Percentiles rank a stretch among this genome's conserved stretches.
phyloP scores from a whole-genome alignment of 2,113 vertebrate genomes.

The Corapipo altera region DNA sequence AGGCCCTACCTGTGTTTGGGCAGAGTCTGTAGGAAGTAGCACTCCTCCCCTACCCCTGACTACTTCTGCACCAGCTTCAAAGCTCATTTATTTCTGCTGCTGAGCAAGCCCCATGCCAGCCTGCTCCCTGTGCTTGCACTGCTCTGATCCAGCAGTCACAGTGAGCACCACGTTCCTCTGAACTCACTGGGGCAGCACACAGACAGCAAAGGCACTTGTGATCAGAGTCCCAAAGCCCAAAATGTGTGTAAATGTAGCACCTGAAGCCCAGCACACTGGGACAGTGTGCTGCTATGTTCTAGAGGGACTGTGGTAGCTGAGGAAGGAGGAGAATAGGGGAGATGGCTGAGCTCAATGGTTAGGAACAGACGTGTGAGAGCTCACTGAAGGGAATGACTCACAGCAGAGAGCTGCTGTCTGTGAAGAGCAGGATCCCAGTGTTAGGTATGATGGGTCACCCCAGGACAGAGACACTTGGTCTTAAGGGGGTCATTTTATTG shows the following conservation, averaged over 20 bases:
- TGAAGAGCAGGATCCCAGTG: not conserved
- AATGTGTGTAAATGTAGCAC: accelerated
- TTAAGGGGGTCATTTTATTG: constrained; percentile 80
- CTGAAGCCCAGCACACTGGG: not conserved
- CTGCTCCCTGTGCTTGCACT: not conserved
- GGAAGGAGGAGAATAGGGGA: not conserved
- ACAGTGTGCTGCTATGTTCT: not conserved
- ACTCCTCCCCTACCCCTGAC: not conserved
- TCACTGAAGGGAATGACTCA: not conserved
- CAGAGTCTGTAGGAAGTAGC: too few species aligned
- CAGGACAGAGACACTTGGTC: not conserved
- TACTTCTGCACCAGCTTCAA: not conserved
- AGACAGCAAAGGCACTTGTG: not conserved
- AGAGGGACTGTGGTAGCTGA: not conserved
- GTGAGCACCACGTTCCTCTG: accelerated
- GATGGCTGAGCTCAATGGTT: not conserved
- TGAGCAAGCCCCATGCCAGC: not conserved
- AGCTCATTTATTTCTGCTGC: not conserved
- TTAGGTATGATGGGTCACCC: not conserved
- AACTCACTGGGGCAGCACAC: accelerated
- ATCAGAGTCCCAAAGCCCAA: not conserved
- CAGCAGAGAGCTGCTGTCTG: not conserved
- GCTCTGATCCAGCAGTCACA: not conserved
- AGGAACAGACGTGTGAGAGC: not conserved
- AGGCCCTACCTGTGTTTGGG: too few species aligned